Base-by-base conservation (phyloP, 2,797 vertebrate species). In the Telmatherina bonti region DNA sequence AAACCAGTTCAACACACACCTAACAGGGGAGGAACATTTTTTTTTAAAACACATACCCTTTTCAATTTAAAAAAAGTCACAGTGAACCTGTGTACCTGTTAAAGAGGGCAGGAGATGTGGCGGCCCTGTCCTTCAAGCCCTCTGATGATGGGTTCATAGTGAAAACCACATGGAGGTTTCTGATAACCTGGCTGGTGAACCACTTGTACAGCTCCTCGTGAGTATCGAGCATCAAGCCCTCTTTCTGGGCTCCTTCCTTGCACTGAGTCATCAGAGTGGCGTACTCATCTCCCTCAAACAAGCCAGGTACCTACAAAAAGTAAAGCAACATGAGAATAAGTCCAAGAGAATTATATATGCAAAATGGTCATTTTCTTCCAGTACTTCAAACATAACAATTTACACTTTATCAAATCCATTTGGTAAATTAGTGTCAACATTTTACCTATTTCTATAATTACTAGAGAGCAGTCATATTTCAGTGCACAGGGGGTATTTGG, bases 61-160 rank as follows among this genome's bases (percentile, higher is more conserved):
- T 58, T 16, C 51, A 12, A 51, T 36, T 27, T 5, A 16, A 49
- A 29, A 2, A 10, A 7, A 65, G 55, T 33, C 5, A 52, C 4
- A 26, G 9, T 20, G 33, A 35, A 8, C 41, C 3, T 31, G 4
- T 22, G n/a, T 60, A 98, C 98, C 98, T 98, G 93, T 99, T 99
- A 92, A 99, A 99, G 11, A 99, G 97, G 0, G 98, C 98, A 27
- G 98, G 98, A 16, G 98, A 99, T 1, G 98, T 99, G 82, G 98
- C 98, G 0, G 98, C 98, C 4, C 98, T 92, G 92, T 99, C 98
- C 93, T 99, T 99, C 86, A 99, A 93, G 5, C 98, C 98, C 88
- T 99, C 98, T 0, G 98, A 99, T 29, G 98, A 99, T 0, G 98
- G 98, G 83, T 99, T 99, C 98, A 99, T 99, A 87, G 98, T 99